Conservation (phyloP, 2,113 vertebrate genomes). For the Cryptomyrus ogoouensis region DNA sequence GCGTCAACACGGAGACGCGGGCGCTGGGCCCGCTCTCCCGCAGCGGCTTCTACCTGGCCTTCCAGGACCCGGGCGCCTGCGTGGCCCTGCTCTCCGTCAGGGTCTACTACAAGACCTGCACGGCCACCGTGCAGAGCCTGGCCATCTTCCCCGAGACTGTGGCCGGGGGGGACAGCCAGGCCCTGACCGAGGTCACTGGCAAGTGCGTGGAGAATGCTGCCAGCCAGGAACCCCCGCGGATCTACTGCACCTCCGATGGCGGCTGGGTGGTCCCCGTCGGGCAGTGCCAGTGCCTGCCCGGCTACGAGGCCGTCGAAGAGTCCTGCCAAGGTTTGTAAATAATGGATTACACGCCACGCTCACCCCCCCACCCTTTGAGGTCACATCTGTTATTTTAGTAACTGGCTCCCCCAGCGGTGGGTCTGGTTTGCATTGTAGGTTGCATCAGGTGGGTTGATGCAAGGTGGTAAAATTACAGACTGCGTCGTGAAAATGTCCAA, state of each 20-base stretch:
- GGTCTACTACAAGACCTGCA: conserved; percentile 89
- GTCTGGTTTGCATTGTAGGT: neutral
- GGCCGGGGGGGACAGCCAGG: conserved; percentile 58
- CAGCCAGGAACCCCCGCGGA: conserved; percentile 64
- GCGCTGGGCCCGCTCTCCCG: conserved; percentile 65
- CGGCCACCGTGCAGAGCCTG: conserved; percentile 66
- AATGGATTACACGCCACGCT: neutral
- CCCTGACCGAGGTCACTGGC: conserved; percentile 72
- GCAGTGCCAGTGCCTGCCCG: conserved; percentile 76
- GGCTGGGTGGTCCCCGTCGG: conserved; percentile 91
- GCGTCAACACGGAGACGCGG: conserved; percentile 78
- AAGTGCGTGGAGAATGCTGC: conserved; percentile 71
- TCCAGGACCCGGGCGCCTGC: conserved; percentile 89
- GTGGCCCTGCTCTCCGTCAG: conserved; percentile 81
- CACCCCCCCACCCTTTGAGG: neutral
- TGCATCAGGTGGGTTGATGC: neutral
- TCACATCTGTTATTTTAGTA: neutral
- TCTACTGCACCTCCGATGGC: conserved; percentile 84
- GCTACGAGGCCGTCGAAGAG: conserved; percentile 70
- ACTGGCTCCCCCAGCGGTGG: neutral
- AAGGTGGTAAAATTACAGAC: neutral
- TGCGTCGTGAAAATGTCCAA: neutral
- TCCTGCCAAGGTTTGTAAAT: conserved; percentile 62
- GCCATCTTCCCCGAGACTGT: conserved; percentile 81
- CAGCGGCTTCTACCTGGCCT: conserved; percentile 93